These are phyloP conservation scores for Boulengerochromis microlepis DNA, from an alignment of 2,113 vertebrate genomes.

Conservation along the genomic window DNA sequence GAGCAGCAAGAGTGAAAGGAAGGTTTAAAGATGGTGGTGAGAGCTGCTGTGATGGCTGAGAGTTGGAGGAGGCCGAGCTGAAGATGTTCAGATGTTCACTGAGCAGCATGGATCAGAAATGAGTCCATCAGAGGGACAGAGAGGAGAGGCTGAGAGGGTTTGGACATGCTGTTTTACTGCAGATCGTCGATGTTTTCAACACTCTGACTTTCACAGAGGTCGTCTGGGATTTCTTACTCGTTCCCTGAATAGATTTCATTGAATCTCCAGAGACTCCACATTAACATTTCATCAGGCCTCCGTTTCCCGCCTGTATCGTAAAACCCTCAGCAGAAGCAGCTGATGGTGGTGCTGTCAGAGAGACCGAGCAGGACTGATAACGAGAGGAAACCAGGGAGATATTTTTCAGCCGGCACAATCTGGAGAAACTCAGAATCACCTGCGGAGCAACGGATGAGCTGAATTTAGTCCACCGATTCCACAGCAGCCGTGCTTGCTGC, in stretches of 20 bases:
- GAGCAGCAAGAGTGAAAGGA: not conserved
- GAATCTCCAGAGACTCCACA: slow-evolving; percentile 39
- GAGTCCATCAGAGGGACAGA: not conserved
- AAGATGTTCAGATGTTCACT: not conserved
- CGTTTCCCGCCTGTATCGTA: slow-evolving; percentile 37
- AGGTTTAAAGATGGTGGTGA: not conserved
- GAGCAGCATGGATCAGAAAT: not conserved
- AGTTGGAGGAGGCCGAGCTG: not conserved
- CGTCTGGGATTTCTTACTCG: not conserved
- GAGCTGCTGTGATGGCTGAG: not conserved
- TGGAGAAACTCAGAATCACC: not conserved
- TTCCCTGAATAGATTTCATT: not conserved
- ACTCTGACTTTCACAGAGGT: accelerated
- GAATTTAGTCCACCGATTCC: not conserved
- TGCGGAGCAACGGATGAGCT: not conserved
- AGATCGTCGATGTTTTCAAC: not conserved
- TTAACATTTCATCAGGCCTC: slow-evolving; percentile 63
- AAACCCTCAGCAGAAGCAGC: not conserved
- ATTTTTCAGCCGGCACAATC: not conserved
- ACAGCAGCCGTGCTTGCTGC: not conserved
- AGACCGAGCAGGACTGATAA: not conserved
- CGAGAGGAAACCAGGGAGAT: not conserved
- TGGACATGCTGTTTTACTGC: too few species aligned
- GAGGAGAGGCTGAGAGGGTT: not conserved
- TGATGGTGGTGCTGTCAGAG: not conserved